Base-by-base conservation (phyloP, 2,888 invertebrate genomes). In the Leucophenga maculata region DNA sequence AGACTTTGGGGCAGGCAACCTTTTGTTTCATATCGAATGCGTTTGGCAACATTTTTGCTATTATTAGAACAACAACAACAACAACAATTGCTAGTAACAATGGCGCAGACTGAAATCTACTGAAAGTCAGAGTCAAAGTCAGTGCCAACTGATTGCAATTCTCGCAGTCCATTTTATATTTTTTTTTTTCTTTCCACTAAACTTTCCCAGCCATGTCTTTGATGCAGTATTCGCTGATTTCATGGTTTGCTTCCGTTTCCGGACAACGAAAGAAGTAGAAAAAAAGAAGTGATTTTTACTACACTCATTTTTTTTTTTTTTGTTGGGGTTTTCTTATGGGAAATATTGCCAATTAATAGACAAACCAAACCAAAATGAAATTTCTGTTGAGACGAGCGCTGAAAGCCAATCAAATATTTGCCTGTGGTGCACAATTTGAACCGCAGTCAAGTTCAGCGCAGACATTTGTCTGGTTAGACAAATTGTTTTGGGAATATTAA, bases 401-500 rank as follows among this genome's bases (percentile, higher is more conserved):
- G 11, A 39, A 39, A 39, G 31, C 57, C 22, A 57, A 57, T 26
- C 26, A 57, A 57, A 57, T 57, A 57, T 57, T 57, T 60, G 60
- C 48, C 16, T 22, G 20, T 48, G 46, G 46, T 48, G 50, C 50
- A 81, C 82, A 67, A n/a, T 26, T 44, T 44, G 59, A 54, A 64
- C 60, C n/a, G 57, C 60, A 20, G 57, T 8, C 65, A 77, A 80
- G 79, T 83, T 50, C 50, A 67, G 26, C 13, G 26, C 26, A 67
- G 57, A 57, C 16, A 44, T 13, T n/a, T n/a, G n/a, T n/a, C n/a
- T n/a, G n/a, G n/a, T 55, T 44, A 11, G 75, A 54, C 76, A 80
- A 80, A 80, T 82, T 83, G 80, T 73, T 80, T 78, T 76, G 80
- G 80, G 80, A 83, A 74, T 60, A 68, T 67, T 39, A 67, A 67